Percentiles rank a stretch among this genome's conserved stretches.
phyloP scores from a whole-genome alignment of 2,797 vertebrate genomes.

The Pangasius djambal region DNA sequence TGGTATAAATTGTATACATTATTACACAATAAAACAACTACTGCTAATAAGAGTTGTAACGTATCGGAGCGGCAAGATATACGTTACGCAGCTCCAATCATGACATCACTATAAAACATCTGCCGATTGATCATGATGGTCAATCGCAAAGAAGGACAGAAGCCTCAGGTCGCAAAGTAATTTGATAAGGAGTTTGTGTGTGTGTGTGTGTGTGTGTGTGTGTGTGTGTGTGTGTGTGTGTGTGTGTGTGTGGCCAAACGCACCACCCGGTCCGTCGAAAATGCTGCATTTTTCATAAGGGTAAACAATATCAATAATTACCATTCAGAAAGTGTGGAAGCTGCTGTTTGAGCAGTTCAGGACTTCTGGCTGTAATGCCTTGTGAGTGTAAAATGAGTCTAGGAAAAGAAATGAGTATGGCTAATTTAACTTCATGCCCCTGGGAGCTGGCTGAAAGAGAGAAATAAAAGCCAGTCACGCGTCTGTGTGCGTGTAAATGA shows the following conservation, averaged over 20 bases:
- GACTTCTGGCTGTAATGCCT: constrained; percentile 45
- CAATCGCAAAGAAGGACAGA: background rate
- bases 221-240: background rate
- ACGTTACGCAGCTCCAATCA: background rate
- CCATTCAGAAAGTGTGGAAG: constrained; percentile 38
- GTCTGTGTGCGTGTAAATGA: background rate
- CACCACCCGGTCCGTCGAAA: background rate
- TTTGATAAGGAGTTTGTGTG: background rate
- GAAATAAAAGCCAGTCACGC: constrained; percentile 46
- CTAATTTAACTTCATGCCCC: constrained; percentile 54
- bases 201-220: background rate
- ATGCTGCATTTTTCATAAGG: constrained; percentile 27
- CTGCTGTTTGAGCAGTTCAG: constrained; percentile 46
- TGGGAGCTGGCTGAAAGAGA: constrained; percentile 43
- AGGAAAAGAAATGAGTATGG: constrained; percentile 55
- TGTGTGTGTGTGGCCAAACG: background rate
- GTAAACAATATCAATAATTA: constrained; percentile 57
- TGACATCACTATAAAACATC: constrained; percentile 1
- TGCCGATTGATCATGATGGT: background rate
- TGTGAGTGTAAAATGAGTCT: constrained; percentile 60
- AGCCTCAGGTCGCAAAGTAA: constrained; percentile 7
- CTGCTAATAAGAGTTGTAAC: background rate
- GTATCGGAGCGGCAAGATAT: background rate
- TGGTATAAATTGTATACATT: background rate
- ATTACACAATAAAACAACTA: background rate